Conservation (phyloP, 2,888 invertebrate genomes). For the Melolontha melolontha region DNA sequence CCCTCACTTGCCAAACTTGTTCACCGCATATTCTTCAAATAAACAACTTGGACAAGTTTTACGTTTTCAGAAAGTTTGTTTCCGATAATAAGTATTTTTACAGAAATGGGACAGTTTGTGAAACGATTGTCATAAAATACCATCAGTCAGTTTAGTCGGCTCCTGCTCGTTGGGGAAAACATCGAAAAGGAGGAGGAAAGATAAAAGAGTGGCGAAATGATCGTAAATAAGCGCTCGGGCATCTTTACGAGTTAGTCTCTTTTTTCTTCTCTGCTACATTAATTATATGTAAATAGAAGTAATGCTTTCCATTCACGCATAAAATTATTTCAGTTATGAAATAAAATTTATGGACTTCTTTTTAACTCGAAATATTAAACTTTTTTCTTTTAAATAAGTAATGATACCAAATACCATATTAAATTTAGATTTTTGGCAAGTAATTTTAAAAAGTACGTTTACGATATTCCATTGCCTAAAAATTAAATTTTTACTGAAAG, state of each 20-base stretch:
- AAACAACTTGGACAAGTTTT: slow-evolving; percentile 5
- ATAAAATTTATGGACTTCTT: too few relatives aligned
- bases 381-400: too few relatives aligned
- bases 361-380: too few relatives aligned
- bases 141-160: slow-evolving; percentile 15
- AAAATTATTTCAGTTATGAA: too few relatives aligned
- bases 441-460: too few relatives aligned
- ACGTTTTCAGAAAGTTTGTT: slow-evolving; percentile 4
- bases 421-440: too few relatives aligned
- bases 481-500: too few relatives aligned
- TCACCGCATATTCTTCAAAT: background rate
- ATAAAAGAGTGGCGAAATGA: slow-evolving; percentile 1
- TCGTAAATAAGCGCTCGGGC: slow-evolving; percentile 2
- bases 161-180: slow-evolving; percentile 8
- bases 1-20: slow-evolving; percentile 37
- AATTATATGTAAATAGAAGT: too few relatives aligned
- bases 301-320: too few relatives aligned
- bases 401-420: too few relatives aligned
- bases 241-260: background rate
- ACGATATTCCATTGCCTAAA: too few relatives aligned
- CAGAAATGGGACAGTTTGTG: slow-evolving; percentile 13
- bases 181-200: slow-evolving; percentile 3
- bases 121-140: slow-evolving; percentile 30
- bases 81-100: slow-evolving; percentile 1
- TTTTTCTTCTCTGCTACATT: background rate